Base-by-base conservation (phyloP, 2,113 vertebrate genomes). In the Aythya baeri region DNA sequence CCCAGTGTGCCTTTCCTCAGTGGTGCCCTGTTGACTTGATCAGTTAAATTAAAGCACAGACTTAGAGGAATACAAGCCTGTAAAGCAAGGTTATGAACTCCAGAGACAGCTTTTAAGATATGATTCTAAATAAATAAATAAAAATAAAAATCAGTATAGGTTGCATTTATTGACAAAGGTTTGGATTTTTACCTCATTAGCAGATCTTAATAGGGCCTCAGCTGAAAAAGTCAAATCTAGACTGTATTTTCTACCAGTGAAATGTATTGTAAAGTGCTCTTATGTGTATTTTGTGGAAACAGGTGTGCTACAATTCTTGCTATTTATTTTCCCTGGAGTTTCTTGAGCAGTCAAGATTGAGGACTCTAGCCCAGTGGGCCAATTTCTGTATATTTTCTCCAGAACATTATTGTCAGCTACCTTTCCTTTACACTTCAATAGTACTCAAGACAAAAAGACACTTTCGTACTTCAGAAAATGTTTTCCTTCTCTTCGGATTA, bases 391-490 rank as follows among this genome's bases (percentile, higher is more conserved):
- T 34, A 31, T 61, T 77, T 12, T 57, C 34, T 81, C 41, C 25
- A 55, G 26, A 38, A 5, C 9, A 6, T 43, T 32, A 49, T 25
- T 80, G 8, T 41, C 50, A 74, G 14, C 8, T 34, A 68, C 16
- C 7, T 72, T 71, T 63, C 27, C n/a, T 72, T 84, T 71, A 55
- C 2, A 6, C n/a, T 82, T 78, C 14, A 57, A 5, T 57, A 63
- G 26, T 32, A n/a, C 8, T 44, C 23, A n/a, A 17, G 32, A 87
- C 11, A 3, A 1, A 2, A 62, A 0, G 8, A 32, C 15, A 70
- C 17, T 27, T 83, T 63, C 44, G 8, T 43, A 34, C 3, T 23
- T 26, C 6, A 54, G 34, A 65, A 57, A 78, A 13, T 17, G 23
- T n/a, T 4, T 63, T 89, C 54, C 34, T 7, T 44, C 21, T 79